These are phyloP conservation scores for Lepisosteus osseus DNA, from an alignment of 2,113 vertebrate genomes.

Conservation along the genomic window DNA sequence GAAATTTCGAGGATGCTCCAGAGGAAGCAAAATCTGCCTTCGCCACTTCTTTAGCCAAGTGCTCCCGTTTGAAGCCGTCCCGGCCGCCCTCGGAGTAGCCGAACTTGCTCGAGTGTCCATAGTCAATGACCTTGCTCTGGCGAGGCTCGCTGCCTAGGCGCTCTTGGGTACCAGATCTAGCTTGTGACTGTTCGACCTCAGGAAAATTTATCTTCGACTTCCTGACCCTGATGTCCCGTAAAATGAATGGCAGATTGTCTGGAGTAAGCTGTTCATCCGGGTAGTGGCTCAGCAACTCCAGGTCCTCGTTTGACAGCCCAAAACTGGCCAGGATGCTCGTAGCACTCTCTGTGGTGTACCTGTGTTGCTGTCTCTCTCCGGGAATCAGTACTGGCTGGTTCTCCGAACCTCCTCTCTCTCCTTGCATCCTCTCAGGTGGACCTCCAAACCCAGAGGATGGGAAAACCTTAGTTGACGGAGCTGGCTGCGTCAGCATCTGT, in stretches of 20 bases:
- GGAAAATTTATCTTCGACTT: conserved; percentile 68
- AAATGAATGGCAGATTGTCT: conserved; percentile 85
- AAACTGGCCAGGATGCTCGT: conserved; percentile 84
- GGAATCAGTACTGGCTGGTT: not conserved
- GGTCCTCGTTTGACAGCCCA: conserved; percentile 86
- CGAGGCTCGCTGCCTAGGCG: conserved; percentile 45
- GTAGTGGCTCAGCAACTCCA: conserved; percentile 85
- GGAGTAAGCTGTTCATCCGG: conserved; percentile 88
- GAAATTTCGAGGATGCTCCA: conserved; percentile 27
- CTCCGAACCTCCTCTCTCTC: conserved; percentile 32
- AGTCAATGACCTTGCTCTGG: conserved; percentile 85
- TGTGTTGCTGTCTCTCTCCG: conserved; percentile 42
- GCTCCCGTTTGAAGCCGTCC: conserved; percentile 54
- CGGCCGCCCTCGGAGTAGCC: conserved; percentile 62
- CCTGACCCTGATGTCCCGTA: conserved; percentile 81
- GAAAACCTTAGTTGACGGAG: conserved; percentile 34
- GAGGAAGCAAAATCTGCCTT: not conserved
- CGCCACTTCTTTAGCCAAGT: conserved; percentile 43
- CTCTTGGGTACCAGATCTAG: conserved; percentile 49
- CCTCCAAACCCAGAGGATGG: conserved; percentile 36
- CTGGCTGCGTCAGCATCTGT: conserved; percentile 28
- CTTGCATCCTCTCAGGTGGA: conserved; percentile 1
- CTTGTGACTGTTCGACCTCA: conserved; percentile 30
- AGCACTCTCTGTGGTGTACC: conserved; percentile 85
- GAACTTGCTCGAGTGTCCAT: conserved; percentile 87